These are phyloP conservation scores for Pseudomugil tenellus DNA, from an alignment of 2,797 vertebrate genomes.

Conservation along the genomic window DNA sequence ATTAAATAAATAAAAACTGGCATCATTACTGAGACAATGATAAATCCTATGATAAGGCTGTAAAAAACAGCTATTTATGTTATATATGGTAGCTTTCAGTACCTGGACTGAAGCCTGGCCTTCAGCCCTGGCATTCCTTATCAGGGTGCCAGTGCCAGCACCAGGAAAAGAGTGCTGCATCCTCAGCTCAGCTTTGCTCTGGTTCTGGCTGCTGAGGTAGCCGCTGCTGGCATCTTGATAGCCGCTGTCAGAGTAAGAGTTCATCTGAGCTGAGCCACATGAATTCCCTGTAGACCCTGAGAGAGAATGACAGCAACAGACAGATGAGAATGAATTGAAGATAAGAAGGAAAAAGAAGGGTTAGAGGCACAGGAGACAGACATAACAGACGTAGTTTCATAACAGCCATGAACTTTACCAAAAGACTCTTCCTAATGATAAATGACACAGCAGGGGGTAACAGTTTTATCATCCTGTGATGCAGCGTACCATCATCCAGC, in stretches of 20 bases:
- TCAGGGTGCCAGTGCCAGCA: conserved; percentile 78
- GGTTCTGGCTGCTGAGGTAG: conserved; percentile 90
- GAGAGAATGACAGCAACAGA: conserved; percentile 24
- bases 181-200: conserved; percentile 88
- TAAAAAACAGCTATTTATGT: conserved; percentile 16
- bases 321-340: conserved; percentile 16
- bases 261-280: conserved; percentile 96
- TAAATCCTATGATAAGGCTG: neutral
- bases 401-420: conserved; percentile 65
- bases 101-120: conserved; percentile 93
- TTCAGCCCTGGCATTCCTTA: conserved; percentile 90
- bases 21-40: neutral
- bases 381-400: conserved; percentile 47
- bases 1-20: conserved; percentile 3
- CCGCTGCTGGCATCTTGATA: conserved; percentile 94
- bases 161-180: conserved; percentile 89
- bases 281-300: conserved; percentile 94
- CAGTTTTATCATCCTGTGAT: conserved; percentile 26
- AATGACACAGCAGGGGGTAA: conserved; percentile 26
- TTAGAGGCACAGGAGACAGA: conserved; percentile 18
- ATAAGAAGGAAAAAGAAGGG: neutral
- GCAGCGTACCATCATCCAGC: conserved; percentile 32
- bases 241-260: conserved; percentile 98
- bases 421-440: conserved; percentile 55
- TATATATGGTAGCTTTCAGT: conserved; percentile 38